Base-by-base conservation (phyloP, 2,797 vertebrate genomes). In the Argentina silus region DNA sequence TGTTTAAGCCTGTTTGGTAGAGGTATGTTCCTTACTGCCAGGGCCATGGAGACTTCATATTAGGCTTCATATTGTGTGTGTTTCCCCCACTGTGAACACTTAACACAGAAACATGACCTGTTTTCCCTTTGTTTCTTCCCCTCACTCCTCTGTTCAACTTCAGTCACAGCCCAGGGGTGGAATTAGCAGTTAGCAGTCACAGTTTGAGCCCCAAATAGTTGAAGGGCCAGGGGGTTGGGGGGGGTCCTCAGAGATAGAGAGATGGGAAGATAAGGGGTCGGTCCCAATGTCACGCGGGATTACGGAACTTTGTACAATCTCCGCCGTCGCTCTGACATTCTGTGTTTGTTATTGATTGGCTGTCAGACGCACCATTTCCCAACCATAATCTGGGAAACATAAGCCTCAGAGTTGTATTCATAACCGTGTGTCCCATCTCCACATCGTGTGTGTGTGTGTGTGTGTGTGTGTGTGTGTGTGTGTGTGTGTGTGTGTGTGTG, bases 401-500 rank as follows among this genome's bases (percentile, higher is more conserved):
- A 92, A 93, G 88, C 91, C 78, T 63, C 64, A n/a, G 2, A 67
- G 82, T 83, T 55, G 80, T 88, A 93, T 93, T 91, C 91, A 72
- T 27, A 59, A 74, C 82, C 44, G 73, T 65, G 55, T 71, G 60
- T 78, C 62, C 6, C 44, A 2, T 36, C 27, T 36, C 27, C 27
- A 36, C 27, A 4, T 36, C 57, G 27, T 56, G 70, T 36, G 72
- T 64, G 69, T 15, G 17, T 72, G 21, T 9, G 48, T 27, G 51
- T 75, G 64, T 11, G 64, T 70, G 55, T 17, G 44, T 12, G 3
- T 11, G 15, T 44, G 68, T 59, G 47, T 65, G 17, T 47, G 42
- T 53, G 71, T 43, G 72, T 66, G 70, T n/a, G 17, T 65, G 19
- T 7, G 51, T 42, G 43, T 73, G 66, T 76, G 55, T 66, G 21